Evolutionary conservation across 2,797 vertebrate genomes (phyloP).

Genomic region (Parauchenoglanis punctatus): DNA sequence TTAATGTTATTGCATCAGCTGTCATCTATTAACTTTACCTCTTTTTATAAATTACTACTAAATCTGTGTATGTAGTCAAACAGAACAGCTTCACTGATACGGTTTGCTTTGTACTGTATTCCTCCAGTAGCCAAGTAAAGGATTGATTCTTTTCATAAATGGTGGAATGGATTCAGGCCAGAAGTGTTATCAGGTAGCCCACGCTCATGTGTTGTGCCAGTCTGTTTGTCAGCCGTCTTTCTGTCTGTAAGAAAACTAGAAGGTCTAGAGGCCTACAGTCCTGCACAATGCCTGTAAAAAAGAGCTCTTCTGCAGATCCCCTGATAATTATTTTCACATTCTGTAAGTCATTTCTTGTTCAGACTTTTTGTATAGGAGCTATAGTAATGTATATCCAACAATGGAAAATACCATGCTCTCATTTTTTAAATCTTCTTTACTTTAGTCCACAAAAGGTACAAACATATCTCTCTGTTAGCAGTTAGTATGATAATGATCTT

Average conservation of each 20-base stretch:
- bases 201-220: conserved; percentile 6
- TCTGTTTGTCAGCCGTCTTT: conserved; percentile 14
- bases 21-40: not conserved
- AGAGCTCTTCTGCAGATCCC: not conserved
- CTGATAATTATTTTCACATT: not conserved
- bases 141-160: not conserved
- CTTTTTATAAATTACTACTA: not conserved
- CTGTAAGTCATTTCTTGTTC: not conserved
- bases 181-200: not conserved
- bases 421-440: not conserved
- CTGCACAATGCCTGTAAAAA: not conserved
- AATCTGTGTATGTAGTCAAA: not conserved
- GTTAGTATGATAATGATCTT: conserved; percentile 12
- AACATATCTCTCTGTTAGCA: conserved; percentile 5
- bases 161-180: not conserved
- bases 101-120: not conserved
- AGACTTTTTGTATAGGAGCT: not conserved
- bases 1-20: not conserved
- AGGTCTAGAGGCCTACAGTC: not conserved
- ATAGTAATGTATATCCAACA: not conserved
- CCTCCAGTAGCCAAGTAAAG: not conserved
- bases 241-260: not conserved
- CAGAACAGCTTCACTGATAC: not conserved
- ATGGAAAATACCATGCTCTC: not conserved
- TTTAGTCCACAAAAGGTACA: not conserved